phyloP scores from a whole-genome alignment of 2,113 vertebrate genomes.

The Ictalurus furcatus region DNA sequence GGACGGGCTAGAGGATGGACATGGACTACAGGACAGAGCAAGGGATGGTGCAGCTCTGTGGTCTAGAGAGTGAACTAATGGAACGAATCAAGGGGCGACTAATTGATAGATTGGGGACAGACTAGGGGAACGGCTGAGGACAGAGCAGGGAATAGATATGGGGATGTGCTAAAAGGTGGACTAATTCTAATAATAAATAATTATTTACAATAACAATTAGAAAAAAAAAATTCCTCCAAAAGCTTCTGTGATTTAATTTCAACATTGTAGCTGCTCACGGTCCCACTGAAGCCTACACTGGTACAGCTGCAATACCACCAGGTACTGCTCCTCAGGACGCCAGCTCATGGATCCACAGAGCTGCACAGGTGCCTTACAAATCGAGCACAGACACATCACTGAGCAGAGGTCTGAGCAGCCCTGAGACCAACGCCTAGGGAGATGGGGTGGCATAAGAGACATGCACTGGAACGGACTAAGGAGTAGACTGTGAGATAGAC shows the following conservation, averaged over 20 bases:
- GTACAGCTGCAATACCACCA: not conserved
- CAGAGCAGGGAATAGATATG: not conserved
- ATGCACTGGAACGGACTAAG: not conserved
- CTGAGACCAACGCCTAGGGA: not conserved
- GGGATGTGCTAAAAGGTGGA: not conserved
- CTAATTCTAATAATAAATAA: not conserved
- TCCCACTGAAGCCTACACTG: not conserved
- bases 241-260: no score
- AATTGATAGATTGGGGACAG: not conserved
- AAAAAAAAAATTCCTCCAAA: no score
- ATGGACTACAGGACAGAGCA: not conserved
- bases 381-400: not conserved
- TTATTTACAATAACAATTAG: no score
- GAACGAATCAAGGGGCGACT: not conserved
- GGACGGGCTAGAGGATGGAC: not conserved
- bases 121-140: not conserved
- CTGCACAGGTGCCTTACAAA: no score
- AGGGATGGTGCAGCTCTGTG: not conserved
- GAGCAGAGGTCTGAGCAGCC: not conserved
- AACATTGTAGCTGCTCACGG: not conserved
- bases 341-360: not conserved
- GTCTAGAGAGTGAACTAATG: not conserved
- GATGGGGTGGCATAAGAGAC: not conserved
- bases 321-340: not conserved
- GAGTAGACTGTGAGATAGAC: not conserved